phyloP scores from a whole-genome alignment of 2,888 invertebrate species.

The Lepidochrysops patricia region DNA sequence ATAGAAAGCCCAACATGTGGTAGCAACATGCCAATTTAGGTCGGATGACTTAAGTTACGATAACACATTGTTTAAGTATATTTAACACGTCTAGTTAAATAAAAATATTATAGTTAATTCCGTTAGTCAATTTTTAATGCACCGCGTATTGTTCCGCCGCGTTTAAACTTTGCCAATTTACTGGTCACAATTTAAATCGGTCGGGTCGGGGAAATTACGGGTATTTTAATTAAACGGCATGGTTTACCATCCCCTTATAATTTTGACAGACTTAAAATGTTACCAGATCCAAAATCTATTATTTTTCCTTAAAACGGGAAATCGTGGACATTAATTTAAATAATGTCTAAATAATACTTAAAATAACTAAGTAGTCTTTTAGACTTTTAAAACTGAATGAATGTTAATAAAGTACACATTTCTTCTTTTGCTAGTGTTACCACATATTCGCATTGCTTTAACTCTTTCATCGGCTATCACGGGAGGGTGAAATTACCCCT shows the following conservation, averaged over 20 bases:
- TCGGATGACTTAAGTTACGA: not conserved
- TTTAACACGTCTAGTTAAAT: too few relatives aligned
- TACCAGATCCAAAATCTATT: not conserved
- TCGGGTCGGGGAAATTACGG: not conserved
- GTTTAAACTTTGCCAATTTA: not conserved
- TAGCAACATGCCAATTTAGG: conserved; percentile 2
- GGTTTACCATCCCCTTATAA: not conserved
- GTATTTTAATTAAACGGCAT: not conserved
- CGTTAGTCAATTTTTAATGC: too few relatives aligned
- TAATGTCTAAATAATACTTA: too few relatives aligned
- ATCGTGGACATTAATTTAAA: not conserved
- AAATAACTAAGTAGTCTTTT: too few relatives aligned
- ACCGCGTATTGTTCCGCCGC: not conserved
- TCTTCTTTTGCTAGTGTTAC: conserved; percentile 3
- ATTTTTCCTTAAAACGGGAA: not conserved
- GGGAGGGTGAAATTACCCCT: conserved; percentile 50
- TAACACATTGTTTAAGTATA: not conserved
- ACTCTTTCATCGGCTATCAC: conserved; percentile 53
- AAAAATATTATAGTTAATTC: too few relatives aligned
- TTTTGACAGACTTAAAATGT: not conserved
- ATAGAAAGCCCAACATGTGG: not conserved
- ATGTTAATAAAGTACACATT: too few relatives aligned
- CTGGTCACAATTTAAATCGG: not conserved
- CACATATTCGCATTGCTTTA: conserved; percentile 27
- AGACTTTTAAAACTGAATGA: too few relatives aligned